Base-by-base conservation (phyloP, 1,140 invertebrate species). In the Drosophila erecta region DNA sequence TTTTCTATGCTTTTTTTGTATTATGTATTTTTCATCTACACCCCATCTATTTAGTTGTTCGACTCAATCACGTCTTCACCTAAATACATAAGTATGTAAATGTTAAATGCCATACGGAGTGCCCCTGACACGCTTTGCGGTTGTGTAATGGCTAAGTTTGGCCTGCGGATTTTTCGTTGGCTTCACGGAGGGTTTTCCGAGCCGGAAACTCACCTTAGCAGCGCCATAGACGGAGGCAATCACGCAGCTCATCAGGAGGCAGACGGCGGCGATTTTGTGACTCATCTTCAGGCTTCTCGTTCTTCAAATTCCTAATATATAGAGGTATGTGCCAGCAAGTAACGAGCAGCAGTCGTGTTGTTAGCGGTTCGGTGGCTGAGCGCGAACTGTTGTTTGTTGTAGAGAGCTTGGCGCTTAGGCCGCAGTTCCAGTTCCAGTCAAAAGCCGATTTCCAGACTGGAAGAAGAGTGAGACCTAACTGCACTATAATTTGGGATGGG, bases 151-250 rank as follows among this genome's bases (percentile, higher is more conserved):
- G 49, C 35, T 40, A 38, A 38, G 20, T 37, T 46, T 15, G n/a
- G 40, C 22, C 38, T 8, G 15, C 24, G 27, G 35, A 4, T 40
- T 66, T 59, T 27, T 20, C 6, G 50, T 41, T 15, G 15, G 47
- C 60, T 65, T 56, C 17, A 69, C 37, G 37, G 4, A 30, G 57
- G 43, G 53, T 59, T 66, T 69, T 43, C 27, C 10, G 20, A 46
- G 51, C 4, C 43, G 17, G 69, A 65, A 58, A 65, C 86, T 81
- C 67, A 91, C 90, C 90, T 91, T 91, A n/a, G 90, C 79, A 15
- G 90, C 90, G 46, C 76, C 80, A 47, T 81, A 72, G 30, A 59
- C 90, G 3, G 85, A 54, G 43, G 62, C 85, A 17, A 89, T 78
- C 37, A 91, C 46, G 61, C 83, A 81, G 50, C 59, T 69, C 69